Conservation (phyloP, 2,888 invertebrate species). For the Ophion ventricosus region DNA sequence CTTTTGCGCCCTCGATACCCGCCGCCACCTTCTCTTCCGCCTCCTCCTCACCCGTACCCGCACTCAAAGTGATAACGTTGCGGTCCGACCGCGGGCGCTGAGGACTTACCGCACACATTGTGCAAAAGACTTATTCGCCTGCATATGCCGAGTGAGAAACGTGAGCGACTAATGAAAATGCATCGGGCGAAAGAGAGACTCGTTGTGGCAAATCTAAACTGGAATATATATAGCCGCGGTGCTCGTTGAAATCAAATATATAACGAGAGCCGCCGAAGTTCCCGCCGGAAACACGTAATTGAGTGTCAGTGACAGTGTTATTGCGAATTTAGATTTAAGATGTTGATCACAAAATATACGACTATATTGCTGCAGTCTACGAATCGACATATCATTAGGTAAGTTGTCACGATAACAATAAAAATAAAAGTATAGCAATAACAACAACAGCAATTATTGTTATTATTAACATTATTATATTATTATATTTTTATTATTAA, state of each 20-base stretch:
- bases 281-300: background rate
- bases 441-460: background rate
- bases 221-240: background rate
- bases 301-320: constrained; percentile 29
- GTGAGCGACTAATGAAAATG: constrained; percentile 28
- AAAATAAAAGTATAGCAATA: background rate
- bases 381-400: constrained; percentile 80
- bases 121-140: constrained; percentile 14
- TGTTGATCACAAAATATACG: constrained; percentile 90
- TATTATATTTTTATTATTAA: background rate
- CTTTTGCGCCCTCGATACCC: background rate
- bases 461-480: background rate
- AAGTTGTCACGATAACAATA: constrained; percentile 60
- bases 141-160: background rate
- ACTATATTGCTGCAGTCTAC: constrained; percentile 88
- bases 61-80: constrained; percentile 31
- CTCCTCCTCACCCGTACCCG: background rate
- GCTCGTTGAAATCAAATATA: constrained; percentile 18
- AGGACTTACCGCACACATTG: background rate
- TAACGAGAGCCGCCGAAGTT: constrained; percentile 33
- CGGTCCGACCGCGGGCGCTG: constrained; percentile 1
- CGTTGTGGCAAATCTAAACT: background rate
- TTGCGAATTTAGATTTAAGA: constrained; percentile 76
- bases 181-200: constrained; percentile 9
- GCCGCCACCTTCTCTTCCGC: background rate